Evolutionary conservation across 2,888 invertebrate genomes (phyloP).

Genomic region (Melanophora roralis): DNA sequence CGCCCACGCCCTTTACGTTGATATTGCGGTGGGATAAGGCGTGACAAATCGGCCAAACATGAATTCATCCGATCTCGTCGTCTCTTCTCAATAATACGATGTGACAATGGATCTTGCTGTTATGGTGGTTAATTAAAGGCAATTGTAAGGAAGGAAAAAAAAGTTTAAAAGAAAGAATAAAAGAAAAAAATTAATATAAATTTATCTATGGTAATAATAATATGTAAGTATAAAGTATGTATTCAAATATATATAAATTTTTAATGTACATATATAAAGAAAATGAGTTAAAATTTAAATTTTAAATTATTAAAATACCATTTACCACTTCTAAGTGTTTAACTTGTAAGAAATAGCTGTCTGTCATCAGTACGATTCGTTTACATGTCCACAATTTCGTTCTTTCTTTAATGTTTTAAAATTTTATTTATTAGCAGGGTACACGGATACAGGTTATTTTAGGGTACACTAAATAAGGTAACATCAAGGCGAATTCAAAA

Average conservation of each 20-base stretch:
- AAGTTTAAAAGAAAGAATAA: neutral
- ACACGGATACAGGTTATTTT: no score
- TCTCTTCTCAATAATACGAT: constrained; percentile 96
- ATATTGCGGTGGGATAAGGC: constrained; percentile 94
- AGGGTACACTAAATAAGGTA: no score
- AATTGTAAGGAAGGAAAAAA: neutral
- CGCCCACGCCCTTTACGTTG: constrained; percentile 96
- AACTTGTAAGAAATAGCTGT: neutral
- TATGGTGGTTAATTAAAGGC: neutral
- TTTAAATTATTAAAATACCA: neutral
- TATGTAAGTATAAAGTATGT: no score
- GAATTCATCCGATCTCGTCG: constrained; percentile 98
- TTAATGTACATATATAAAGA: neutral
- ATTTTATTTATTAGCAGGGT: no score
- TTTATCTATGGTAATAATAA: no score
- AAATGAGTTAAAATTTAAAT: neutral
- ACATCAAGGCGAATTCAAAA: no score
- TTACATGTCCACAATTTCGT: neutral
- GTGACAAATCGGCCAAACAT: constrained; percentile 94
- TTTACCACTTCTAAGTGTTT: neutral
- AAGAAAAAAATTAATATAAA: neutral
- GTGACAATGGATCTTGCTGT: constrained; percentile 97
- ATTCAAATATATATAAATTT: neutral
- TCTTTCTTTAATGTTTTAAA: no score
- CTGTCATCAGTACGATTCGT: neutral